phyloP scores from a whole-genome alignment of 2,797 vertebrate genomes.

The Holocentrus rufus region DNA sequence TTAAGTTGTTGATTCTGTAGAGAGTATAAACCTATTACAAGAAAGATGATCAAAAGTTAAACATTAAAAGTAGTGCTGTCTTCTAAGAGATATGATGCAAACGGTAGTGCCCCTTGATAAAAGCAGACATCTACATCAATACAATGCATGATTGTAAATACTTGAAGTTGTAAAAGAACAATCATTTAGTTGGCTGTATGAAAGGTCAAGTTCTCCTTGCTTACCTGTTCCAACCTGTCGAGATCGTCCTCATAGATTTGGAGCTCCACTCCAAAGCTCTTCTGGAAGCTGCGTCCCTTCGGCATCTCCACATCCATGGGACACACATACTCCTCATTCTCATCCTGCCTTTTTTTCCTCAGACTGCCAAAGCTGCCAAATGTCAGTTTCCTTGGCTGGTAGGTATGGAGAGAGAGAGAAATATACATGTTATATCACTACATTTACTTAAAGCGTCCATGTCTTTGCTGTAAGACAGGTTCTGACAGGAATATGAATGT shows the following conservation, averaged over 20 bases:
- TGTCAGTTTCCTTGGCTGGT: constrained; percentile 90
- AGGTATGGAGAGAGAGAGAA: neutral
- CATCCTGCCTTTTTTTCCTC: constrained; percentile 94
- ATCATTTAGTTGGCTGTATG: neutral
- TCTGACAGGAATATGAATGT: neutral
- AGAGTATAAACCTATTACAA: neutral
- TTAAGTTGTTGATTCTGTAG: neutral
- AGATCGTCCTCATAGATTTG: constrained; percentile 93
- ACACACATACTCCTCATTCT: constrained; percentile 95
- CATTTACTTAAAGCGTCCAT: neutral
- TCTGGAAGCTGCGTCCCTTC: constrained; percentile 88
- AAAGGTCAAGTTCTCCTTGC: neutral
- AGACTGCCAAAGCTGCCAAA: constrained; percentile 93
- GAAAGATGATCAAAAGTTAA: neutral
- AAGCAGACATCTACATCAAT: neutral
- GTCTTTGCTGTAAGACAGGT: neutral
- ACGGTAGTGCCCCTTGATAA: neutral
- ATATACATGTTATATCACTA: neutral
- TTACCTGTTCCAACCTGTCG: constrained; percentile 93
- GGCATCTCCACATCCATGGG: constrained; percentile 95
- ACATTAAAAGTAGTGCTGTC: neutral
- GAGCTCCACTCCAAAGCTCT: constrained; percentile 88
- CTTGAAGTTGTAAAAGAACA: neutral
- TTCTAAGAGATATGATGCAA: neutral
- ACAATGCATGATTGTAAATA: neutral